Evolutionary conservation across 2,113 vertebrate genomes (phyloP).

Genomic region (Girardinichthys multiradiatus): DNA sequence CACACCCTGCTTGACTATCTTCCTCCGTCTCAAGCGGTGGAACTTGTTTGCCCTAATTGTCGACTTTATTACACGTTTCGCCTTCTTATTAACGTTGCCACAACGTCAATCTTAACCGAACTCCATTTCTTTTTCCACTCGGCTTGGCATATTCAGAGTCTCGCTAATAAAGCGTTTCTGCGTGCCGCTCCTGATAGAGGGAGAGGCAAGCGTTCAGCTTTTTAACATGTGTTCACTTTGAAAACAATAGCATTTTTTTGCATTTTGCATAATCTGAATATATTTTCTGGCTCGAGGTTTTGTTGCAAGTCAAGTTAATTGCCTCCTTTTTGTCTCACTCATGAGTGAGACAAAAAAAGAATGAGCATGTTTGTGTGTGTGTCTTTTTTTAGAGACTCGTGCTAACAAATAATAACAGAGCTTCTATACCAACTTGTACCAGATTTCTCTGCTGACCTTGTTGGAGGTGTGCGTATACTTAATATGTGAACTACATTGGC

Average conservation of each 20-base stretch:
- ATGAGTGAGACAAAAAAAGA: slow-evolving; percentile 40
- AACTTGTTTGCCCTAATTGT: slow-evolving; percentile 83
- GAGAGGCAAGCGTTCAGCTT: slow-evolving; percentile 72
- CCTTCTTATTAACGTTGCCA: slow-evolving; percentile 74
- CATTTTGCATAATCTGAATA: slow-evolving; percentile 87
- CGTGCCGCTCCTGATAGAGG: slow-evolving; percentile 71
- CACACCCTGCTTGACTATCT: slow-evolving; percentile 64
- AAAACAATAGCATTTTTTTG: slow-evolving; percentile 82
- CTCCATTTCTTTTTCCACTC: slow-evolving; percentile 79
- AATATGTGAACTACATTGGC: too few relatives aligned
- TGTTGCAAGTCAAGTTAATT: slow-evolving; percentile 87
- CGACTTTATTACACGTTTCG: slow-evolving; percentile 83
- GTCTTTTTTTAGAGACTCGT: slow-evolving; percentile 14
- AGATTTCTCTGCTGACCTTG: slow-evolving; percentile 37
- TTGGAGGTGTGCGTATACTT: slow-evolving; percentile 21
- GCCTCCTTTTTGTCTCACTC: slow-evolving; percentile 76
- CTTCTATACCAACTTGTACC: slow-evolving; percentile 48
- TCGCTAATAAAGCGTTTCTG: slow-evolving; percentile 79
- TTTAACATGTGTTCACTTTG: slow-evolving; percentile 83
- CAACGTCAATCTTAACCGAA: slow-evolving; percentile 64
- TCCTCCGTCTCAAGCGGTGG: slow-evolving; percentile 75
- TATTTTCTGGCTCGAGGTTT: slow-evolving; percentile 84
- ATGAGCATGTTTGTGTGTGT: slow-evolving; percentile 11
- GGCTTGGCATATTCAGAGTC: slow-evolving; percentile 75
- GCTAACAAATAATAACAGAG: slow-evolving; percentile 45